phyloP scores from a whole-genome alignment of 1,140 invertebrate species.

The Pogonomyrmex californicus region DNA sequence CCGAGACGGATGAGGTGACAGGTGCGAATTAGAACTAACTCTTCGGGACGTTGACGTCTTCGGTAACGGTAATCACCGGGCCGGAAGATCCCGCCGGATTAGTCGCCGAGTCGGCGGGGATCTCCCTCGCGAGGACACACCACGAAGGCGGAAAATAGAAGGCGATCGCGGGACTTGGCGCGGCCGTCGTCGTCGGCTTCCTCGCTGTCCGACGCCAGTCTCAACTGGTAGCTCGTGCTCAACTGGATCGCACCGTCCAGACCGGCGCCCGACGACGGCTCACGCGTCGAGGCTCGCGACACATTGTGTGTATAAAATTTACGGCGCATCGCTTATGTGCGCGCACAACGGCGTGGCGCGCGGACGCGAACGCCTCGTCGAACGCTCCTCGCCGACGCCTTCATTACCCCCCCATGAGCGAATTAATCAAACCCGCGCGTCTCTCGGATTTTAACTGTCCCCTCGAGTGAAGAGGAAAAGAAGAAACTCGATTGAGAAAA shows the following conservation, averaged over 20 bases:
- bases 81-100: neutral
- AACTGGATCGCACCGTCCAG: conserved; percentile 70
- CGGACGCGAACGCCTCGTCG: neutral
- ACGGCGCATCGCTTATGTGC: conserved; percentile 70
- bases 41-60: neutral
- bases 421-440: conserved; percentile 12
- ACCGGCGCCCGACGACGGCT: conserved; percentile 46
- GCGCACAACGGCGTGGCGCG: neutral
- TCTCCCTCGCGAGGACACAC: neutral
- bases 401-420: too few species aligned
- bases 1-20: neutral
- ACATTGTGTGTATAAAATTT: conserved; percentile 68
- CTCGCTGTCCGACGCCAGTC: conserved; percentile 34
- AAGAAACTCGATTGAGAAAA: neutral
- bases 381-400: neutral
- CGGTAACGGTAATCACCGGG: neutral
- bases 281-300: conserved; percentile 39
- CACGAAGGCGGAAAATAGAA: neutral
- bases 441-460: neutral
- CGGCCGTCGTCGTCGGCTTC: neutral
- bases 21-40: conserved; percentile 13
- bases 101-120: too few species aligned
- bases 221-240: conserved; percentile 64
- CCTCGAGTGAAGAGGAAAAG: neutral
- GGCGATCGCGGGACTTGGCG: neutral